phyloP scores from a whole-genome alignment of 1,140 invertebrate species.

The Papilio machaon region DNA sequence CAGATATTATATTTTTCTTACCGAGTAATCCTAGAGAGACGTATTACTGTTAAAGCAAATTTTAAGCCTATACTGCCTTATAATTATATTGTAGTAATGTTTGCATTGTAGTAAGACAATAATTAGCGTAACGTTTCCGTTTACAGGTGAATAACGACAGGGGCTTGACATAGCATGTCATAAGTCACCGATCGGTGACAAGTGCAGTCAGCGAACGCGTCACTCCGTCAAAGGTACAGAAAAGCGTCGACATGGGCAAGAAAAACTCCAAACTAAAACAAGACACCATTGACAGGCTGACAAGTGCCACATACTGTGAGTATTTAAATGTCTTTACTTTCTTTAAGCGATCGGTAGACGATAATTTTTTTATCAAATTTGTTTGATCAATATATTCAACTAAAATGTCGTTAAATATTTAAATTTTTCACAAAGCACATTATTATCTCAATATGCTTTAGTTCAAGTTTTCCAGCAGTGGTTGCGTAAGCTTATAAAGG shows the following conservation, averaged over 20 bases:
- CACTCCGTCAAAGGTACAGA: constrained; percentile 41
- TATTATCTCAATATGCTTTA: too few species aligned
- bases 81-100: too few species aligned
- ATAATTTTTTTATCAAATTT: too few species aligned
- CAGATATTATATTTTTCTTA: too few species aligned
- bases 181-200: constrained; percentile 54
- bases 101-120: too few species aligned
- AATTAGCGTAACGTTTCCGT: constrained; percentile 31
- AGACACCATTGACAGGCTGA: constrained; percentile 94
- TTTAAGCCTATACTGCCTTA: too few species aligned
- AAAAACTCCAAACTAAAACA: constrained; percentile 96
- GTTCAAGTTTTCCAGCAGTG: neutral
- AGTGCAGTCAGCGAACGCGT: constrained; percentile 42
- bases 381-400: too few species aligned
- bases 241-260: constrained; percentile 88
- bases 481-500: neutral
- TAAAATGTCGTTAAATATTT: too few species aligned
- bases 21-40: too few species aligned
- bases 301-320: constrained; percentile 95
- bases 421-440: too few species aligned
- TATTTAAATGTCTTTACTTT: constrained; percentile 57
- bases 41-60: too few species aligned
- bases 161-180: constrained; percentile 71
- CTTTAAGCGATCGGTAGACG: too few species aligned
- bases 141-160: constrained; percentile 52